phyloP scores from a whole-genome alignment of 2,113 vertebrate species.

The Cinclus mexicanus region DNA sequence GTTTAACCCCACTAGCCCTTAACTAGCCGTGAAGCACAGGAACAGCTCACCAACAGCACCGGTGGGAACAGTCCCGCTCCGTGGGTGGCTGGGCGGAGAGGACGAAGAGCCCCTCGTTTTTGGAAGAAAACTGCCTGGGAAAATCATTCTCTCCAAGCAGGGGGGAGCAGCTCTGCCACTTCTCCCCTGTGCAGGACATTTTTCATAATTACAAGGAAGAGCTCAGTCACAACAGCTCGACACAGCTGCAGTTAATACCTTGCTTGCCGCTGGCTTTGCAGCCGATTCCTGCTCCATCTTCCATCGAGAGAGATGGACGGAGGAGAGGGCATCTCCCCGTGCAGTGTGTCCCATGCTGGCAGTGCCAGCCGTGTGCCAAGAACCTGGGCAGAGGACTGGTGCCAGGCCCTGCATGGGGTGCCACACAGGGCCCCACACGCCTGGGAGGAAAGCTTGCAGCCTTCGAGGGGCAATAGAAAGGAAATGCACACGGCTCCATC shows the following conservation, averaged over 20 bases:
- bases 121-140: constrained; percentile 47
- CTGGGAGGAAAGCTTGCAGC: background rate
- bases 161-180: constrained; percentile 19
- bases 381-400: background rate
- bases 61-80: background rate
- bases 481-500: accelerated
- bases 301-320: background rate
- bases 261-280: background rate
- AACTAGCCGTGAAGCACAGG: constrained; percentile 47
- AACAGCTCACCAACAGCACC: constrained; percentile 19
- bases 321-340: background rate
- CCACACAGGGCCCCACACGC: background rate
- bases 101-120: background rate
- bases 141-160: constrained; percentile 40
- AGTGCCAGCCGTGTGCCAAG: background rate
- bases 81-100: constrained; percentile 54
- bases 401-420: background rate
- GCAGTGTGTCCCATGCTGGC: accelerated
- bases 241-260: constrained; percentile 38
- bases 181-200: constrained; percentile 41
- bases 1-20: constrained; percentile 62
- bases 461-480: accelerated
- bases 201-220: constrained; percentile 63
- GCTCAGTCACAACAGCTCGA: constrained; percentile 1
- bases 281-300: background rate